Percentiles rank a stretch among this genome's conserved stretches.
Conservation (phyloP, 2,797 vertebrate genomes). For the Microhierax caerulescens region DNA sequence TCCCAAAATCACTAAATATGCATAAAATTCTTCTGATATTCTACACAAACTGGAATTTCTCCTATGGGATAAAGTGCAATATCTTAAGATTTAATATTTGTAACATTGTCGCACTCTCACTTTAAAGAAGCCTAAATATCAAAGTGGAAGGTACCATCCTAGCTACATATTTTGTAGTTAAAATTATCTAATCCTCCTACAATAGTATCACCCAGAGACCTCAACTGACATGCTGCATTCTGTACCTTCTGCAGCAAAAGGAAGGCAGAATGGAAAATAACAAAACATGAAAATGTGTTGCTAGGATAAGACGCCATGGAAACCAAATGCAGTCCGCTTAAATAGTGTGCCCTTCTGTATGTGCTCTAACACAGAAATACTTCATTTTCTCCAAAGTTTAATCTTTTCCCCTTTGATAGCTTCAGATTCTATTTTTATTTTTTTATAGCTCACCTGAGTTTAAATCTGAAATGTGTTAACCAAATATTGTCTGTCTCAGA, state of each 20-base stretch:
- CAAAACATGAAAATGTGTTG: slow-evolving; percentile 5
- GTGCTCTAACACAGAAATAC: not conserved
- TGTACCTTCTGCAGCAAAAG: slow-evolving; percentile 19
- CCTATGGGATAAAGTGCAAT: not conserved
- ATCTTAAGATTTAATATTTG: not conserved
- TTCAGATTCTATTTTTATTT: not conserved
- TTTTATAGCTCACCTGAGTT: not conserved
- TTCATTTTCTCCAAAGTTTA: not conserved
- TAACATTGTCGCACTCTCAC: not conserved
- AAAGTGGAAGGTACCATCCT: not conserved
- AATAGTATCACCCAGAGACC: slow-evolving; percentile 5
- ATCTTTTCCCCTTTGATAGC: not conserved
- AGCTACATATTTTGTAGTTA: not conserved
- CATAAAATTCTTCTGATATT: not conserved
- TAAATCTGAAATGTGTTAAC: not conserved
- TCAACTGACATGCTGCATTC: not conserved
- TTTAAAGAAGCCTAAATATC: not conserved
- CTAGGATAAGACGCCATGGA: slow-evolving; percentile 15
- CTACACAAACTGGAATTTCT: not conserved
- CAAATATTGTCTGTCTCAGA: not conserved
- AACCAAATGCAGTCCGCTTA: slow-evolving; percentile 25
- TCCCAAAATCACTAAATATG: not conserved
- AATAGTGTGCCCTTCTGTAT: not conserved
- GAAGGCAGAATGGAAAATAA: not conserved
- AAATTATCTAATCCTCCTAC: slow-evolving; percentile 23